These are phyloP conservation scores for Dascyllus trimaculatus DNA, from an alignment of 2,113 vertebrate genomes.

Conservation along the genomic window DNA sequence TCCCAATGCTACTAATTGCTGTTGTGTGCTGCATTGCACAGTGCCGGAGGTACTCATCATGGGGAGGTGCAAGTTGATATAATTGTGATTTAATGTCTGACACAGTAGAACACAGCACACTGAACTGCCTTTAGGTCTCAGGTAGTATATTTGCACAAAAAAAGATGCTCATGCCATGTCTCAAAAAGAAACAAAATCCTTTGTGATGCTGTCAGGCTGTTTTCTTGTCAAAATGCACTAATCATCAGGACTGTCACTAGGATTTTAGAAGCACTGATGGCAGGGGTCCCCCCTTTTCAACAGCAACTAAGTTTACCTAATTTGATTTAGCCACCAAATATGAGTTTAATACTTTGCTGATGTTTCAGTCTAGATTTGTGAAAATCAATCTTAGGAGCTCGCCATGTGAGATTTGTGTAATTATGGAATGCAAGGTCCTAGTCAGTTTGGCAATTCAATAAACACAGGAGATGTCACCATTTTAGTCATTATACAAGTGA, in stretches of 20 bases:
- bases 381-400: background rate
- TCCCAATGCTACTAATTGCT: background rate
- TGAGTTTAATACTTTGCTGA: background rate
- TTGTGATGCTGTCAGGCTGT: background rate
- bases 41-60: background rate
- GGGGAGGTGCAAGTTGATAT: background rate
- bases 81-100: conserved; percentile 3
- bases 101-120: background rate
- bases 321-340: background rate
- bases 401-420: background rate
- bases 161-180: background rate
- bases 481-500: background rate
- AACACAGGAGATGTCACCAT: too few species aligned
- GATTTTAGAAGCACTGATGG: conserved; percentile 5
- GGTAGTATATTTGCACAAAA: background rate
- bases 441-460: background rate
- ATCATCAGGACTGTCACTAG: background rate
- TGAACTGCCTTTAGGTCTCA: background rate
- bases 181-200: background rate
- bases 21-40: background rate
- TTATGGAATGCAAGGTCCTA: background rate
- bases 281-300: background rate
- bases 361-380: too few species aligned
- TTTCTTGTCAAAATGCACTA: background rate
- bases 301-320: background rate